A percentile compares a stretch with the other conserved stretches of the same genome.
These are phyloP conservation scores for Montifringilla adamsi DNA, from an alignment of 2,113 vertebrate species.

Conservation along the genomic window DNA sequence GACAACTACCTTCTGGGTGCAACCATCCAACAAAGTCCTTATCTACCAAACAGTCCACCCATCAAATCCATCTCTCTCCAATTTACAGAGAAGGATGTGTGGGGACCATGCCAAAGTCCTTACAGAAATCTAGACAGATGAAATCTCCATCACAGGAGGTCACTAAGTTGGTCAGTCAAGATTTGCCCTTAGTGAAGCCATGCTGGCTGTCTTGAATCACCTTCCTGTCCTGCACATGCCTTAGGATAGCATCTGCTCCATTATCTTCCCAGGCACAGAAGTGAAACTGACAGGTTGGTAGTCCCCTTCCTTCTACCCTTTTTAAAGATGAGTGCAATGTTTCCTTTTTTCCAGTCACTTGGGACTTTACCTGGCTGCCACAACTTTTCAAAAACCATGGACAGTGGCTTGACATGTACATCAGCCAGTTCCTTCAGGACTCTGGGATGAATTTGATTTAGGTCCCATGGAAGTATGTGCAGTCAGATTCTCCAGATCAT, in stretches of 20 bases:
- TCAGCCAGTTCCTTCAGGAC: neutral
- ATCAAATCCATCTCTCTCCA: neutral
- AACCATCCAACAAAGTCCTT: neutral
- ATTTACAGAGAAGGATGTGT: neutral
- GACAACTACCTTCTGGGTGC: neutral
- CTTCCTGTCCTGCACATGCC: neutral
- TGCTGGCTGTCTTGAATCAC: neutral
- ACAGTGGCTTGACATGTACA: neutral
- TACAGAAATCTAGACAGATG: neutral
- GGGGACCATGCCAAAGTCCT: neutral
- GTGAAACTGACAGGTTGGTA: neutral
- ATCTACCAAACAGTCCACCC: neutral
- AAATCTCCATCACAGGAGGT: neutral
- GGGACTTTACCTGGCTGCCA: neutral
- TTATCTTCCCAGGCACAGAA: neutral
- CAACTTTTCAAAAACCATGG: fast-evolving
- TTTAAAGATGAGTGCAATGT: neutral
- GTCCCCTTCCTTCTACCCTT: neutral
- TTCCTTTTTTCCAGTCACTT: neutral
- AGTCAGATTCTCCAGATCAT: neutral
- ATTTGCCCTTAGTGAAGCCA: neutral
- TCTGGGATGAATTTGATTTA: neutral
- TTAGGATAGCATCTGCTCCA: neutral
- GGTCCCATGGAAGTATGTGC: too few relatives aligned
- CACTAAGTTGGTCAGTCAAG: neutral